Evolutionary conservation across 2,797 vertebrate species (phyloP), one percentile per base, ranked within the genome.

Genomic region (Brachymystax lenok): DNA sequence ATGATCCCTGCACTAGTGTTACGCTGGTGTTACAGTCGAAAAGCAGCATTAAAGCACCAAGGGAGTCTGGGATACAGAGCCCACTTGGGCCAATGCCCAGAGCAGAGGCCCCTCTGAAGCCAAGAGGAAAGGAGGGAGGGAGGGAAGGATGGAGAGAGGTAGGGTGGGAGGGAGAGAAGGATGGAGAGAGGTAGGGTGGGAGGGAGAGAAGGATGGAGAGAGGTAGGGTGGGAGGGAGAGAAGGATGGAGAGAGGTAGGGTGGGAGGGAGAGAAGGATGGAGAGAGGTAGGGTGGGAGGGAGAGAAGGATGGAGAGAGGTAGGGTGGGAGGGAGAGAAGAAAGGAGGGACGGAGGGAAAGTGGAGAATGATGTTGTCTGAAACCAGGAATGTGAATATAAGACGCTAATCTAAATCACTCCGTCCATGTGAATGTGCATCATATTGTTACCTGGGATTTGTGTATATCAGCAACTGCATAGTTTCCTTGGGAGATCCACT

Each of bases 401-500:
- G 40, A 46, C 2, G 1, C 40, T 46, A 46, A 46, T 46, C 40
- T 46, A 46, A 46, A 46, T 46, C 2, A 46, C 10, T 46, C 40
- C 2, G 19, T 4, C 19, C 56, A 21, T 1, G n/a, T 61, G 7
- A 61, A 21, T 61, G 7, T n/a, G 19, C 56, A 64, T 52, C 92
- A 27, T 17, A 3, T 61, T 21, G n/a, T 95, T 93, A 99, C 97
- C 91, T 94, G 93, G 24, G 97, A 98, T 91, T 95, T 97, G 28
- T 94, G 94, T 77, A 99, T 91, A 85, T 97, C 95, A 0, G 95
- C 95, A 77, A 96, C 95, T 0, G 96, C 97, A 0, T 97, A 98
- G 90, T 97, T 99, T 80, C 98, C 98, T 82, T 98, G 97, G 0
- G 96, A 96, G 76, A 95, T 91, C 97, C 97, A 99, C 27, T 92